Conservation (phyloP, 1,140 invertebrate species). For the Penaeus chinensis region DNA sequence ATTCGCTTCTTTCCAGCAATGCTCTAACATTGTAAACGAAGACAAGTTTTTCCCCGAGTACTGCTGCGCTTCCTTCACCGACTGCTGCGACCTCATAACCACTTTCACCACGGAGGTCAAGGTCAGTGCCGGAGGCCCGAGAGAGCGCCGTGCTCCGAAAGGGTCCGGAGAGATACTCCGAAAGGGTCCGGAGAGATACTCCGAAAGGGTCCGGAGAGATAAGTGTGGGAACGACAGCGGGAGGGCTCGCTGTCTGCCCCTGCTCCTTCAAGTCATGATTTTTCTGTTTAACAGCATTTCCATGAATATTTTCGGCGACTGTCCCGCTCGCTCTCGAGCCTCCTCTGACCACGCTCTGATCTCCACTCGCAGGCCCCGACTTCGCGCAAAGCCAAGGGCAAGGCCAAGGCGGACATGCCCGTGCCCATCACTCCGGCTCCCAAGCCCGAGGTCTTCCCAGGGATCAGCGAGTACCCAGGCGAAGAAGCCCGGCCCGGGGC, state of each 20-base stretch:
- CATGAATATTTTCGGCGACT: no score
- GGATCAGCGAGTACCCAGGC: no score
- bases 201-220: background rate
- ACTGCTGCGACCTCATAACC: conserved; percentile 59
- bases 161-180: background rate
- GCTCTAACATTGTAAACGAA: conserved; percentile 21
- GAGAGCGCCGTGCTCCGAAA: background rate
- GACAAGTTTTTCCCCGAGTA: conserved; percentile 62
- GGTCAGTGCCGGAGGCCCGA: conserved; percentile 8
- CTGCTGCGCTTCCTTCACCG: conserved; percentile 63
- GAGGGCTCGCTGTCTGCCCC: no score
- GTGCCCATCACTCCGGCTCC: no score
- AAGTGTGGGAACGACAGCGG: no score
- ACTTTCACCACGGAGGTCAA: conserved; percentile 39
- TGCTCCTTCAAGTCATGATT: no score
- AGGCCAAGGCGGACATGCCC: no score
- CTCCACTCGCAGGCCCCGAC: background rate
- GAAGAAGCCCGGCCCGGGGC: background rate
- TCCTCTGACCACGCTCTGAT: background rate
- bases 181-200: background rate
- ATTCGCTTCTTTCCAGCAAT: conserved; percentile 29
- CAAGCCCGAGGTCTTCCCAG: no score
- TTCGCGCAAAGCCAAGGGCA: background rate
- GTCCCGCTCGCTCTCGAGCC: no score
- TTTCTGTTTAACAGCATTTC: no score